phyloP scores from a whole-genome alignment of 2,797 vertebrate genomes.

The Anableps anableps region DNA sequence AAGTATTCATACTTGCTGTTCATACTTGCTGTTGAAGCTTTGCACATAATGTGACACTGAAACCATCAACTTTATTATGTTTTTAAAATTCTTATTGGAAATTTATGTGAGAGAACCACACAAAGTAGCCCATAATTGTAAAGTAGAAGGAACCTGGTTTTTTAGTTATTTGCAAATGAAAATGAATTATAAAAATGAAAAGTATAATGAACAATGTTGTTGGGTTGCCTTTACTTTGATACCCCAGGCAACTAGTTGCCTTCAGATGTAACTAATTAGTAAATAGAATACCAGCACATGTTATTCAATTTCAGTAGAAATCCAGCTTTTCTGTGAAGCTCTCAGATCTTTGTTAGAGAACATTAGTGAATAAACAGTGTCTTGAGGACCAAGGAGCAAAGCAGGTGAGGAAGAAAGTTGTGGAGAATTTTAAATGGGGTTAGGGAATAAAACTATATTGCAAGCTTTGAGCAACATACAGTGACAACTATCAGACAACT shows the following conservation, averaged over 20 bases:
- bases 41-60: background rate
- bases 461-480: background rate
- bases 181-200: background rate
- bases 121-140: background rate
- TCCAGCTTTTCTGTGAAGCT: background rate
- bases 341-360: background rate
- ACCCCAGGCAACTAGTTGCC: background rate
- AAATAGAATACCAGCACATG: background rate
- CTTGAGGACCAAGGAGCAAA: background rate
- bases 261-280: background rate
- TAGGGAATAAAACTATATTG: background rate
- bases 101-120: background rate
- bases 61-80: background rate
- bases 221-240: background rate
- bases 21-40: background rate
- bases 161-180: background rate
- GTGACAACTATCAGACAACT: background rate
- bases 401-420: background rate
- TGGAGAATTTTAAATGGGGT: background rate
- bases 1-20: background rate
- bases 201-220: background rate
- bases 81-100: background rate
- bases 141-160: background rate
- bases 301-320: background rate
- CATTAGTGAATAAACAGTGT: background rate